These are phyloP conservation scores for Turdus rufiventris DNA, from an alignment of 2,113 vertebrate species.

Conservation along the genomic window DNA sequence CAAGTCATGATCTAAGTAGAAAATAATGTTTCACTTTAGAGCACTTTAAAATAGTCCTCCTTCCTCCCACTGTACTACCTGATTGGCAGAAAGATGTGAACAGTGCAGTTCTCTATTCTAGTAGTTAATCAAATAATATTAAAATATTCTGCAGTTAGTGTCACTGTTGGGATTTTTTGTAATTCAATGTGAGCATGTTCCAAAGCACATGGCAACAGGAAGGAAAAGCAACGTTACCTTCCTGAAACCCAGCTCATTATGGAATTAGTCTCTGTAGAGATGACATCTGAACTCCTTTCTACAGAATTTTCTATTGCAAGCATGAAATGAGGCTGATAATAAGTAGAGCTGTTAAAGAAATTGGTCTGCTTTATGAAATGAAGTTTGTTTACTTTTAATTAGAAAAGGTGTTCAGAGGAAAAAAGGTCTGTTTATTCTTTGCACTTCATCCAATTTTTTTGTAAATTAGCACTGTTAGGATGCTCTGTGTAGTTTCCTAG, in stretches of 20 bases:
- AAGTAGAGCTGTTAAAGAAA: constrained; percentile 13
- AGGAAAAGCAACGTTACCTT: background rate
- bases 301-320: background rate
- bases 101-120: background rate
- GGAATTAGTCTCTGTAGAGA: constrained; percentile 29
- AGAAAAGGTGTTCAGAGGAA: constrained; percentile 13
- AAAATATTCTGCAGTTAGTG: background rate
- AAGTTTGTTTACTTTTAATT: constrained; percentile 42
- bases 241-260: constrained; percentile 4
- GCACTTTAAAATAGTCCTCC: background rate
- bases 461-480: background rate
- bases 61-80: background rate
- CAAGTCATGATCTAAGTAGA: background rate
- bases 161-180: background rate
- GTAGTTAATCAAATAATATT: background rate
- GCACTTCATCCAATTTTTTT: background rate
- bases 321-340: background rate
- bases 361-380: background rate
- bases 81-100: background rate
- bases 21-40: background rate
- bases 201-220: constrained; percentile 25
- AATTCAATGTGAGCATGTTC: background rate
- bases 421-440: background rate
- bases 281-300: constrained; percentile 10
- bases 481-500: background rate